Conservation (phyloP, 2,113 vertebrate species). For the Tonatia bakeri region DNA sequence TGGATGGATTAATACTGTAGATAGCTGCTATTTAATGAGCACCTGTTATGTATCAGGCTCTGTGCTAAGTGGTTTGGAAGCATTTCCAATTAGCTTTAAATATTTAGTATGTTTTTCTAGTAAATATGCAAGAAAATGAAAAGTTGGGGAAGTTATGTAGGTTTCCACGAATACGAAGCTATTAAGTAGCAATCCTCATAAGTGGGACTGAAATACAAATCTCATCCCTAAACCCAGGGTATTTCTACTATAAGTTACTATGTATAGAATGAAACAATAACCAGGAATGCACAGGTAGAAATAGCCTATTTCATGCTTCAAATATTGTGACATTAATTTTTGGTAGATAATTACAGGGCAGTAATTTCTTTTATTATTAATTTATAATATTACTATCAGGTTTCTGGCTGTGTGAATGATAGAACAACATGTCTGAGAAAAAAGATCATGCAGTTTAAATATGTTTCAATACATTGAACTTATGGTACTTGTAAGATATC, state of each 20-base stretch:
- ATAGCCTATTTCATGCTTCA: not conserved
- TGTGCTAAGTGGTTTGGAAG: not conserved
- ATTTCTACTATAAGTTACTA: not conserved
- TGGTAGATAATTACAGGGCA: not conserved
- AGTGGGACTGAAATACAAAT: not conserved
- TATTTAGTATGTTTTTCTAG: not conserved
- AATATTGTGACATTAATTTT: not conserved
- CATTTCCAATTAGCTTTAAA: not conserved
- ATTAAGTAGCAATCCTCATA: not conserved
- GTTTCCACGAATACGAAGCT: not conserved
- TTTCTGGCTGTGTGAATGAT: not conserved
- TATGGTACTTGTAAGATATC: not conserved
- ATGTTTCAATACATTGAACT: not conserved
- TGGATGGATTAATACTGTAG: not conserved
- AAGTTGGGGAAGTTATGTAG: not conserved
- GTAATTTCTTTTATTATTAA: not conserved
- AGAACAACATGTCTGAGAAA: not conserved
- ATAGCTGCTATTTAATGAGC: not conserved
- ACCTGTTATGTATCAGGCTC: not conserved
- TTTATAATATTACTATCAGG: not conserved
- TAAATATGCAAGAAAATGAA: not conserved
- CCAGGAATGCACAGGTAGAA: not conserved
- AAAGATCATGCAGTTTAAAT: not conserved
- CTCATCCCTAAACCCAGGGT: not conserved
- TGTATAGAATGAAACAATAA: not conserved